These are phyloP conservation scores for Barypeithes pellucidus DNA, from an alignment of 2,888 invertebrate species.

Conservation along the genomic window DNA sequence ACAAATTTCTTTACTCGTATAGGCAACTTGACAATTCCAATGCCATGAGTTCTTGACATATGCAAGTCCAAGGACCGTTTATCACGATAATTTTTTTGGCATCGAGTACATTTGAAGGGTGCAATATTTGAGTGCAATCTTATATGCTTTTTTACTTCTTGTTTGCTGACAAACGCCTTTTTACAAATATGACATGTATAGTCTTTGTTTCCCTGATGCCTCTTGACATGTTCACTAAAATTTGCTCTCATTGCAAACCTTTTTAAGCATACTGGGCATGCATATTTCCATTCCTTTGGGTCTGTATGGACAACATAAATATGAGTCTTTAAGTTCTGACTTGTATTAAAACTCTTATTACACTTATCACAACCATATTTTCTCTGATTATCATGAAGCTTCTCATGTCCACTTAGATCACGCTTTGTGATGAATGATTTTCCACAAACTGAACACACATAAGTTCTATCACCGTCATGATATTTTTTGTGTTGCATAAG, in stretches of 20 bases:
- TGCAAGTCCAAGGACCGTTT: conserved; percentile 69
- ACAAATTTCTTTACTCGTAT: conserved; percentile 65
- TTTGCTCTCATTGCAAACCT: conserved; percentile 63
- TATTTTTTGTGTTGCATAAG: conserved; percentile 63
- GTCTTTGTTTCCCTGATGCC: conserved; percentile 61
- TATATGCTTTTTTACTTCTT: conserved; percentile 61
- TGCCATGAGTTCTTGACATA: conserved; percentile 71
- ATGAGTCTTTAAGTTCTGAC: conserved; percentile 62
- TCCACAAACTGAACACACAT: conserved; percentile 64
- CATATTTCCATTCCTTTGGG: conserved; percentile 62
- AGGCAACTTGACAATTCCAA: conserved; percentile 66
- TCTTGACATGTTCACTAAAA: conserved; percentile 60
- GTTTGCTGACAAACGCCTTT: conserved; percentile 60
- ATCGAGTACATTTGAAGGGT: conserved; percentile 69
- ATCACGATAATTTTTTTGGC: conserved; percentile 72
- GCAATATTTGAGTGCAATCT: conserved; percentile 60
- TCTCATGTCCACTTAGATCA: conserved; percentile 63
- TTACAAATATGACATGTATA: conserved; percentile 61
- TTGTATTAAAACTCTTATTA: conserved; percentile 63
- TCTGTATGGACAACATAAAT: conserved; percentile 63
- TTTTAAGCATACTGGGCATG: conserved; percentile 60
- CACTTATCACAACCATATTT: conserved; percentile 63
- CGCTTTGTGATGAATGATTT: conserved; percentile 68
- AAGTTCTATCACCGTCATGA: conserved; percentile 60
- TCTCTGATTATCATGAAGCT: conserved; percentile 61